Conservation (phyloP, 2,113 vertebrate species). For the Pardalotus punctatus region DNA sequence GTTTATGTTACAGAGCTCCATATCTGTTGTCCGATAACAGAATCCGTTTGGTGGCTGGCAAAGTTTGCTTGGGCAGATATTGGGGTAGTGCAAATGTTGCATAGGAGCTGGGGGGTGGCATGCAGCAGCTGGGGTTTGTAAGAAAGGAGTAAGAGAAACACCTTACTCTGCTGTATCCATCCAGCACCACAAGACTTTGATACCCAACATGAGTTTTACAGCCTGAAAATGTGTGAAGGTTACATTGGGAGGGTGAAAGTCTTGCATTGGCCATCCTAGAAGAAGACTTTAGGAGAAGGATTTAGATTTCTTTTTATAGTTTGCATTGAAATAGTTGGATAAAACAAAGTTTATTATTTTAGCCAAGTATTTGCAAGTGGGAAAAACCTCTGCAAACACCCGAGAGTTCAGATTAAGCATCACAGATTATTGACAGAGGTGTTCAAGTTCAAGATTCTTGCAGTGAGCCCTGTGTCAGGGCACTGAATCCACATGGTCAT, state of each 20-base stretch:
- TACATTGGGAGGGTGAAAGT: neutral
- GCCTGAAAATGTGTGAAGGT: neutral
- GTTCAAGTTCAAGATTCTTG: neutral
- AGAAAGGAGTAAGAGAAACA: neutral
- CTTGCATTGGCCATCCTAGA: neutral
- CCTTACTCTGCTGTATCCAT: neutral
- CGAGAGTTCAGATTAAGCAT: neutral
- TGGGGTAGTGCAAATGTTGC: neutral
- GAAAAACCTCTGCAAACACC: neutral
- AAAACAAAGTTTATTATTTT: neutral
- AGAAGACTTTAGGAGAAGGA: neutral
- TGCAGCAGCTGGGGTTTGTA: neutral
- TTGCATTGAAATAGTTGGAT: neutral
- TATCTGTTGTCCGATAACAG: neutral
- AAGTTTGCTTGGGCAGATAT: neutral
- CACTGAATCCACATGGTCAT: neutral
- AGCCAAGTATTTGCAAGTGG: neutral
- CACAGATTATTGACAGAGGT: neutral
- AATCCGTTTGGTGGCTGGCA: fast-evolving
- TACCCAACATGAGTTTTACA: neutral
- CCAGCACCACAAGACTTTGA: neutral
- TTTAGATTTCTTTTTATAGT: neutral
- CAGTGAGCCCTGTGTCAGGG: neutral
- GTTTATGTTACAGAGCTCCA: neutral
- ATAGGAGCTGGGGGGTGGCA: neutral